Conservation (phyloP, 2,113 vertebrate species). For the Corythoichthys intestinalis region DNA sequence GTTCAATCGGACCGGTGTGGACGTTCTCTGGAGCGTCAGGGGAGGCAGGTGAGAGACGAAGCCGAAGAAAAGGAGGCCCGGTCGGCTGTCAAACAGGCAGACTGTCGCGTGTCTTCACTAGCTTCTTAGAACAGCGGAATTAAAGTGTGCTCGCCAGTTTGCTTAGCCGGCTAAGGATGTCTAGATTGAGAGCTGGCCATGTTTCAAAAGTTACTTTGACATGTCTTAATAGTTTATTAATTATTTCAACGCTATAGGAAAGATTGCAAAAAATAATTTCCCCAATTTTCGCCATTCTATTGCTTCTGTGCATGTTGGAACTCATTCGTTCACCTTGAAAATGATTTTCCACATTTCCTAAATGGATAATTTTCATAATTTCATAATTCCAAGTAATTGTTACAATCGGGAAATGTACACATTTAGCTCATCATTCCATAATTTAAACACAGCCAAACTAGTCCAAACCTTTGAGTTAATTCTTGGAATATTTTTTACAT, state of each 20-base stretch:
- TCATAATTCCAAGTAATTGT: not conserved
- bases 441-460: too few species aligned
- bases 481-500: too few species aligned
- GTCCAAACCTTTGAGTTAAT: too few species aligned
- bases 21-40: constrained; percentile 9
- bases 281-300: not conserved
- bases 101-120: not conserved
- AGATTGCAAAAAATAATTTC: not conserved
- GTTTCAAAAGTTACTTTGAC: not conserved
- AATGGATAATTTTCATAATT: not conserved
- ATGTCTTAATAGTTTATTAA: not conserved
- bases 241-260: not conserved
- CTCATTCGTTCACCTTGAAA: too few species aligned
- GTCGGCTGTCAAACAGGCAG: not conserved
- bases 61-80: not conserved
- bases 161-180: not conserved
- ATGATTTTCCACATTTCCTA: not conserved
- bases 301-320: not conserved
- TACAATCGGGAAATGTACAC: not conserved
- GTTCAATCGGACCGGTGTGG: constrained; percentile 41
- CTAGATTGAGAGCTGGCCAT: not conserved
- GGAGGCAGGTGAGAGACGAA: constrained; percentile 49
- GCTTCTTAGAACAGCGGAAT: not conserved
- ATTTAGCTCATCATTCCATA: not conserved
- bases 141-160: not conserved